Conservation (phyloP, 2,797 vertebrate species). For the Gallinago solitaria region DNA sequence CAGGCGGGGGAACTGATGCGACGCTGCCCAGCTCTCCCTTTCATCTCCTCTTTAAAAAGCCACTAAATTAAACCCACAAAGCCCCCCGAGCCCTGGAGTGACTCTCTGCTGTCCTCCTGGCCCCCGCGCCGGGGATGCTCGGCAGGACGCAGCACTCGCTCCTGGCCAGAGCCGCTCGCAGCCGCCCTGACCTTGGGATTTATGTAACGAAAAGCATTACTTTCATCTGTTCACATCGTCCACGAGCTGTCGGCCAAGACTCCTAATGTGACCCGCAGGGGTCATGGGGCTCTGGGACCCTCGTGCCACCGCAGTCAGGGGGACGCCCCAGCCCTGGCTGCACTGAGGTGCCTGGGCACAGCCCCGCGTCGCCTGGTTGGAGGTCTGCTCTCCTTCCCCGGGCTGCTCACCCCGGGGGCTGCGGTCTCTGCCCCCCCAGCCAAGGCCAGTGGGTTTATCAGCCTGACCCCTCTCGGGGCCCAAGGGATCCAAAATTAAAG, state of each 20-base stretch:
- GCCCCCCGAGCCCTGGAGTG: not conserved
- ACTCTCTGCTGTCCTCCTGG: not conserved
- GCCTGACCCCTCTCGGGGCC: not conserved
- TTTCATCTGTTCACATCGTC: not conserved
- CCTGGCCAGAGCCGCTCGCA: not conserved
- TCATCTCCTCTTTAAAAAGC: conserved; percentile 4
- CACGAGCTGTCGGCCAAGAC: not conserved
- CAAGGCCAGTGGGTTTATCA: not conserved
- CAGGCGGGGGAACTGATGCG: not conserved
- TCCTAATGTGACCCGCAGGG: fast-evolving
- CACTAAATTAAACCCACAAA: conserved; percentile 5
- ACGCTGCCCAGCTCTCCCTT: not conserved
- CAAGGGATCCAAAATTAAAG: not conserved
- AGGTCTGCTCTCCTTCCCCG: not conserved
- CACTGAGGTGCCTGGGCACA: fast-evolving
- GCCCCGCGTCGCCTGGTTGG: fast-evolving
- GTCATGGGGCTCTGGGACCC: not conserved
- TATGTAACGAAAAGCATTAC: not conserved
- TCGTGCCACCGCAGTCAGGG: fast-evolving
- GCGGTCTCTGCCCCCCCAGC: not conserved
- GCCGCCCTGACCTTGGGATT: not conserved
- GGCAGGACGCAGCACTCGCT: not conserved
- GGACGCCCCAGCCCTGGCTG: fast-evolving
- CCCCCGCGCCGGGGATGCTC: not conserved
- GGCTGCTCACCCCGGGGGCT: not conserved